Conservation (phyloP, 2,888 invertebrate genomes). For the Myathropa florea region DNA sequence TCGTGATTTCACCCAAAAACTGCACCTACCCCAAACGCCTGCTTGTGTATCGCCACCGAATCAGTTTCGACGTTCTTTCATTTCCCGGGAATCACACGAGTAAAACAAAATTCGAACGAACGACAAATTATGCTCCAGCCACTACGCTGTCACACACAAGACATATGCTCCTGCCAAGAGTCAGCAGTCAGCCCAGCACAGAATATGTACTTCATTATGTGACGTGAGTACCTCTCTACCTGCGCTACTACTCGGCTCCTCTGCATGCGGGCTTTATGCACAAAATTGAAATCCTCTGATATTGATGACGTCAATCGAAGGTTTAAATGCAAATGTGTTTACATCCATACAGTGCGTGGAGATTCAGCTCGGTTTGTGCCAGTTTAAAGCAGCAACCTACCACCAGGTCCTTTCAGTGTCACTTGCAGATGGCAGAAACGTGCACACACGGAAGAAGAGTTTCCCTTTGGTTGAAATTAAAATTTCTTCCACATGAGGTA, state of each 20-base stretch:
- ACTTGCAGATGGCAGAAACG: background rate
- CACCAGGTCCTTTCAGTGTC: background rate
- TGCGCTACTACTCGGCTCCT: background rate
- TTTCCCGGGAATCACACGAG: background rate
- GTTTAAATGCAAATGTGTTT: conserved; percentile 46
- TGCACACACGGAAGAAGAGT: background rate
- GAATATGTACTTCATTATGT: background rate
- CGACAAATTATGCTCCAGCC: background rate
- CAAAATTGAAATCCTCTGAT: conserved; percentile 42
- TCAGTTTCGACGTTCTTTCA: background rate
- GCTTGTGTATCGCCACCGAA: background rate
- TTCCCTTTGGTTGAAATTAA: background rate
- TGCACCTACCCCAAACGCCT: background rate
- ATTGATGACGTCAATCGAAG: conserved; percentile 62
- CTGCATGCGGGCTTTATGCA: background rate
- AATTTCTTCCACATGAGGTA: background rate
- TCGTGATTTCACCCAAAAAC: too few species aligned
- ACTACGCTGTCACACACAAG: background rate
- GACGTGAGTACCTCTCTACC: background rate
- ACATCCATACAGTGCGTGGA: conserved; percentile 9
- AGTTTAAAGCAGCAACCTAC: background rate
- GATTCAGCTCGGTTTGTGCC: background rate
- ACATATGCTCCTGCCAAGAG: background rate
- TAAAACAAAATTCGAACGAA: background rate
- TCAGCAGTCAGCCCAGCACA: background rate